Evolutionary conservation across 2,113 vertebrate species (phyloP), one percentile per base, ranked within the genome.

Genomic region (Octodon degus): DNA sequence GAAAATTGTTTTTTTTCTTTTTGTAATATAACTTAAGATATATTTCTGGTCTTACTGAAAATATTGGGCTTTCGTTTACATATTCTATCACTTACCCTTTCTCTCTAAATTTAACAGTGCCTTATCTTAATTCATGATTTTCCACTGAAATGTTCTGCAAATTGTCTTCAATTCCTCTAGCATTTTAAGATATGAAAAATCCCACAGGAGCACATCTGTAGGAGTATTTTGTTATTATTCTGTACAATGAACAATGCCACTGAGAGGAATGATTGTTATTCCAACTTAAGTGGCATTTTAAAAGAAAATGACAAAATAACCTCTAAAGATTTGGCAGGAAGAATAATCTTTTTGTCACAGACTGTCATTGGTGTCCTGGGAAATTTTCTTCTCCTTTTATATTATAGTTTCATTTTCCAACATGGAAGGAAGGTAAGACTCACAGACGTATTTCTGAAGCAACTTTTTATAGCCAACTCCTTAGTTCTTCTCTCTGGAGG

Each of bases 381-480:
- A 0, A 95, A 83, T 53, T 30, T 30, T n/a, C 83, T 37, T 14
- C 58, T 65, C 14, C 17, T 55, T 62, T 55, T 55, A 1, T 74
- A 10, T 63, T 10, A 34, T 19, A n/a, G 63, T 12, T 58, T 43
- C 2, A 5, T 34, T 34, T 55, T 16, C 20, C 3, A 2, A 30
- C 53, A 0, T 0, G 7, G 32, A 6, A 16, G 5, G 5, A 37
- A n/a, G 1, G 1, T 37, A 32, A 47, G 24, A 11, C 4, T 20
- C 22, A 90, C 30, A 65, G n/a, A 74, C 11, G 24, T n/a, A 30
- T 63, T 93, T n/a, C 62, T 85, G 9, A 50, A 4, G 19, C 70
- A 85, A 13, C 60, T 89, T 24, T 14, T 20, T 24, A 0, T 62
- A 14, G 68, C 40, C 80, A 93, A 80, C 40, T 5, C 16, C 40